These are phyloP conservation scores for Copidosoma floridanum DNA, from an alignment of 1,140 invertebrate species.

Conservation along the genomic window DNA sequence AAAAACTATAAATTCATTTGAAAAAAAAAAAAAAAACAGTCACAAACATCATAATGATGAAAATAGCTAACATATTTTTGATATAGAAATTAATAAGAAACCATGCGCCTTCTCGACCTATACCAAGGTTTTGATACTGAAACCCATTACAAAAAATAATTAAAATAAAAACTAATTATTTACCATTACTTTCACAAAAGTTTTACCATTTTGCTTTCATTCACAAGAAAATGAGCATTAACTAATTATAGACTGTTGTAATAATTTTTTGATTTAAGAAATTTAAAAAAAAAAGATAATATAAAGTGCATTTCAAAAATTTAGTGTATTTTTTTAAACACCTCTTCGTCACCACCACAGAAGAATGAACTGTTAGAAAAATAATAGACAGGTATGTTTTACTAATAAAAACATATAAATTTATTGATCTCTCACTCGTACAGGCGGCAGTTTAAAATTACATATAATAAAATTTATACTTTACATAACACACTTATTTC, in stretches of 20 bases:
- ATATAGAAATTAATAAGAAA: constrained; percentile 41
- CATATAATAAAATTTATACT: constrained; percentile 12
- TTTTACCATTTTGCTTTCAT: constrained; percentile 17
- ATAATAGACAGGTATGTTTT: neutral
- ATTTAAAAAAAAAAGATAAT: constrained; percentile 6
- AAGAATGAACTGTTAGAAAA: neutral
- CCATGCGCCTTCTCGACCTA: constrained; percentile 23
- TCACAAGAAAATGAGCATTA: constrained; percentile 20
- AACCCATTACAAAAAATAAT: constrained; percentile 4
- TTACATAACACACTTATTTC: neutral
- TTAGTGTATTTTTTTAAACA: constrained; percentile 7
- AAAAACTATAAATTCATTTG: constrained; percentile 33
- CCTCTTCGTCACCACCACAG: neutral
- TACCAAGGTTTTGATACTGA: constrained; percentile 11
- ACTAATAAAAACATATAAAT: constrained; percentile 31
- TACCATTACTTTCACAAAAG: constrained; percentile 13
- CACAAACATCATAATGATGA: too few species aligned
- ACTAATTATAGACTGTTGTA: constrained; percentile 22
- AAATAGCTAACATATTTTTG: constrained; percentile 48
- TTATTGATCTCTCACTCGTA: constrained; percentile 34
- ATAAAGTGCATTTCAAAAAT: constrained; percentile 18
- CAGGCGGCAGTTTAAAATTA: constrained; percentile 27
- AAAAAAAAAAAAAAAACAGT: too few species aligned
- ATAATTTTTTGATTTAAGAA: constrained; percentile 16
- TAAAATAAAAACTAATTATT: constrained; percentile 25